A percentile compares a stretch with the other conserved stretches of the same genome.
Evolutionary conservation across 1,140 invertebrate species (phyloP).

Genomic region (Andricus grossulariae): DNA sequence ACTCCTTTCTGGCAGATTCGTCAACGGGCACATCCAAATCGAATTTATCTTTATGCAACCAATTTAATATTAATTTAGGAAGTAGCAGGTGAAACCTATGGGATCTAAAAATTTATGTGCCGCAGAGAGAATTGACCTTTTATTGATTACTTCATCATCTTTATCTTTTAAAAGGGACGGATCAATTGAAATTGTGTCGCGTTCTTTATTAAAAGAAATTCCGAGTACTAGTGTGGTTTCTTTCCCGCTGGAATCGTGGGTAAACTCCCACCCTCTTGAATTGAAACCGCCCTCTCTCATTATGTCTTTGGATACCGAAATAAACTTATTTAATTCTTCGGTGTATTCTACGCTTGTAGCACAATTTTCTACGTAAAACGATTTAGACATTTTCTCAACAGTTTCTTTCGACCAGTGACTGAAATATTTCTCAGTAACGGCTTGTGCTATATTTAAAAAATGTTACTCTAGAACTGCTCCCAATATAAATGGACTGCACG

Average conservation of each 20-base stretch:
- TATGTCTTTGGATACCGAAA: no score
- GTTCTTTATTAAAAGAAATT: no score
- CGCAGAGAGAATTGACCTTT: conserved; percentile 34
- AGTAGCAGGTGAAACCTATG: conserved; percentile 55
- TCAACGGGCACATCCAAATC: conserved; percentile 55
- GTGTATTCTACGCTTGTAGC: background rate
- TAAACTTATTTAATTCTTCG: no score
- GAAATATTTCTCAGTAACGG: conserved; percentile 38
- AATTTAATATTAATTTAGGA: conserved; percentile 46
- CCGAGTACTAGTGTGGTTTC: background rate
- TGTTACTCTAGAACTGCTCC: conserved; percentile 33
- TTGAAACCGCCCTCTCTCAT: conserved; percentile 46
- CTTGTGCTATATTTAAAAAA: conserved; percentile 6
- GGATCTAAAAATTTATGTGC: conserved; percentile 61
- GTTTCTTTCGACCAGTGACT: background rate
- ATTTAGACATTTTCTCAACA: background rate
- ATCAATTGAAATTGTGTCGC: no score
- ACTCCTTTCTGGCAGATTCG: conserved; percentile 1
- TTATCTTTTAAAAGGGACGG: no score
- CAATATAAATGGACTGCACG: background rate
- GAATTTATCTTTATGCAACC: conserved; percentile 47
- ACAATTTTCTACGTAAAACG: no score
- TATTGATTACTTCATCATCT: no score
- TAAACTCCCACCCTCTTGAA: conserved; percentile 55
- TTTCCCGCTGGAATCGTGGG: background rate